These are phyloP conservation scores for Drepana arcuata DNA, from an alignment of 1,140 invertebrate genomes.

Conservation along the genomic window DNA sequence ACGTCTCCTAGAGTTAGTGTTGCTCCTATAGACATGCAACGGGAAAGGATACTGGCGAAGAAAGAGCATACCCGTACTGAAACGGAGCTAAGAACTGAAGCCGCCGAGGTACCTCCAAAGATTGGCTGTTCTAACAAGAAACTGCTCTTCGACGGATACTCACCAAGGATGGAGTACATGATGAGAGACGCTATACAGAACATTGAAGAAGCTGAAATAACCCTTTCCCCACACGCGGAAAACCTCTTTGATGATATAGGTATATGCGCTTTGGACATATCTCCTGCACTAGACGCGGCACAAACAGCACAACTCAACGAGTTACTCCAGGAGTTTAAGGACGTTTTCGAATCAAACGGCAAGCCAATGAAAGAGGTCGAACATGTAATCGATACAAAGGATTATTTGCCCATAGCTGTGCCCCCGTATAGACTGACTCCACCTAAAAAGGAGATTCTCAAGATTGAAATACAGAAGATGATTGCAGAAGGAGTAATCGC, in stretches of 20 bases:
- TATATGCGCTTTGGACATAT: no score
- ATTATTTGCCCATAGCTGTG: constrained; percentile 12
- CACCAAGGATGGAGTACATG: neutral
- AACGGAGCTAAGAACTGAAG: neutral
- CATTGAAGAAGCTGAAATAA: no score
- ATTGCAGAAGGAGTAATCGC: constrained; percentile 12
- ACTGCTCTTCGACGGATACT: neutral
- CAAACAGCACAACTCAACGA: neutral
- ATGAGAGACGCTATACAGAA: neutral
- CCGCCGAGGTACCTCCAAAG: neutral
- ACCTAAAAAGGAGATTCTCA: constrained; percentile 4
- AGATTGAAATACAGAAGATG: constrained; percentile 17
- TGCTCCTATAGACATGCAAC: neutral
- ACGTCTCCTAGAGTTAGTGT: neutral
- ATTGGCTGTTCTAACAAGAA: neutral
- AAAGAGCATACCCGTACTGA: neutral
- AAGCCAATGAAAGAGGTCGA: neutral
- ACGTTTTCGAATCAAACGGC: neutral
- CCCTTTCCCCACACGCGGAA: no score
- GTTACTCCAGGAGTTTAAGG: neutral
- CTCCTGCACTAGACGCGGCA: no score
- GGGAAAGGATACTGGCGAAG: neutral
- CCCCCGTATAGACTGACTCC: constrained; percentile 20
- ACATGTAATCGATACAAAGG: constrained; percentile 1
- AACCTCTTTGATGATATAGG: no score